A percentile compares a stretch with the other conserved stretches of the same genome.
phyloP scores from a whole-genome alignment of 2,113 vertebrate genomes.

The Rynchops niger region DNA sequence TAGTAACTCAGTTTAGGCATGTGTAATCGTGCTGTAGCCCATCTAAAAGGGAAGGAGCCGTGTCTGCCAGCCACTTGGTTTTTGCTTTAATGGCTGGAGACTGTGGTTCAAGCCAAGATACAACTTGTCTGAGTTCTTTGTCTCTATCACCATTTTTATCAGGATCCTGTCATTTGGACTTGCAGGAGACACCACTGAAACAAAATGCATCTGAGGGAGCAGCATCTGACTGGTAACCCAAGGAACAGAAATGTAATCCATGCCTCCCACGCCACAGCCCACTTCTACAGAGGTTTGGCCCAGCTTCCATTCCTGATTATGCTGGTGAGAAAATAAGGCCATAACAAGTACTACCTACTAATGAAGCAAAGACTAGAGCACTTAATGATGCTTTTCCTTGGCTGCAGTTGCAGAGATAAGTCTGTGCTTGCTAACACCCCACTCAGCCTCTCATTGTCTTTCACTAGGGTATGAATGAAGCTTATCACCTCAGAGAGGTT shows the following conservation, averaged over 20 bases:
- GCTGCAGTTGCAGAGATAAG: neutral
- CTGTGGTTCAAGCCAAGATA: neutral
- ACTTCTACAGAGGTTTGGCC: neutral
- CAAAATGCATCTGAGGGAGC: neutral
- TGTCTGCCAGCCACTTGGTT: neutral
- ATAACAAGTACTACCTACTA: neutral
- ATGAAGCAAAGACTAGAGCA: neutral
- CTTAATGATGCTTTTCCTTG: neutral
- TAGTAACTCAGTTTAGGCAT: neutral
- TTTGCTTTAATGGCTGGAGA: neutral
- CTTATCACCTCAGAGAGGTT: neutral
- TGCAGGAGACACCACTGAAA: neutral
- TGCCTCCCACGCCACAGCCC: neutral
- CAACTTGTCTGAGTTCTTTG: neutral
- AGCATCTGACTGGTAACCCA: neutral
- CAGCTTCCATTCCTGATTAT: neutral
- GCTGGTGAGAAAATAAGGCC: neutral
- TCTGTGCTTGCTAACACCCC: neutral
- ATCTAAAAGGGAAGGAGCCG: neutral
- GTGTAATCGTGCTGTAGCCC: neutral
- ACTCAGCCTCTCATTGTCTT: neutral
- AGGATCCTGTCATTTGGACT: neutral
- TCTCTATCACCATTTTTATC: neutral
- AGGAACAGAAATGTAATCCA: accelerated
- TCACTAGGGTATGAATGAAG: neutral